Evolutionary conservation across 2,888 invertebrate genomes (phyloP).

Genomic region (Odontocolon sp.): DNA sequence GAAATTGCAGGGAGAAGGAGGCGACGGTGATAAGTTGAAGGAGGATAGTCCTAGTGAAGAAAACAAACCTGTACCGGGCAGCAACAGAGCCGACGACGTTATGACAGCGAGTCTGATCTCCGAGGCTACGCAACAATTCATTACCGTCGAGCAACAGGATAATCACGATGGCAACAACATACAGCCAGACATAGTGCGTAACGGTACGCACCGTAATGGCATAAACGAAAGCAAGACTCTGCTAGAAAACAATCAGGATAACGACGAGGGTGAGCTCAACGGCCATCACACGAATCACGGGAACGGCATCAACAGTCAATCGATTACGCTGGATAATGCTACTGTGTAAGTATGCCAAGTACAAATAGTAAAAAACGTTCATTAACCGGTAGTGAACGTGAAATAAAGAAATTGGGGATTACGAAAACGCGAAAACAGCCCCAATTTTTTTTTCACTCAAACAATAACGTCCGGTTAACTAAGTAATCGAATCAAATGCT

Average conservation of each 20-base stretch:
- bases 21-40: conserved; percentile 77
- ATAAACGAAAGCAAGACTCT: conserved; percentile 74
- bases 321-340: conserved; percentile 79
- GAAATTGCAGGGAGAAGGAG: conserved; percentile 72
- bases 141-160: conserved; percentile 75
- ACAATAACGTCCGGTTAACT: not conserved
- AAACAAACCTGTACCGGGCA: conserved; percentile 71
- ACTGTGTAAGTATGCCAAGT: conserved; percentile 78
- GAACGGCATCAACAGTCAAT: conserved; percentile 78
- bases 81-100: conserved; percentile 74
- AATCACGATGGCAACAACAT: conserved; percentile 71
- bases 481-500: conserved; percentile 16
- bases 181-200: conserved; percentile 71
- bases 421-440: not conserved
- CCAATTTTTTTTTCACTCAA: too few relatives aligned
- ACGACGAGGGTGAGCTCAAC: conserved; percentile 76
- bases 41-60: conserved; percentile 78
- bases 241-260: conserved; percentile 76
- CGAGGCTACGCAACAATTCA: conserved; percentile 79
- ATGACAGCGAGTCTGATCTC: conserved; percentile 79
- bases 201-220: conserved; percentile 76
- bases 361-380: conserved; percentile 45
- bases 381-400: not conserved
- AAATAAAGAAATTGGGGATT: not conserved
- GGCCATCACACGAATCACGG: conserved; percentile 79